These are phyloP conservation scores for Sylvia borin DNA, from an alignment of 2,797 vertebrate genomes.

Conservation along the genomic window DNA sequence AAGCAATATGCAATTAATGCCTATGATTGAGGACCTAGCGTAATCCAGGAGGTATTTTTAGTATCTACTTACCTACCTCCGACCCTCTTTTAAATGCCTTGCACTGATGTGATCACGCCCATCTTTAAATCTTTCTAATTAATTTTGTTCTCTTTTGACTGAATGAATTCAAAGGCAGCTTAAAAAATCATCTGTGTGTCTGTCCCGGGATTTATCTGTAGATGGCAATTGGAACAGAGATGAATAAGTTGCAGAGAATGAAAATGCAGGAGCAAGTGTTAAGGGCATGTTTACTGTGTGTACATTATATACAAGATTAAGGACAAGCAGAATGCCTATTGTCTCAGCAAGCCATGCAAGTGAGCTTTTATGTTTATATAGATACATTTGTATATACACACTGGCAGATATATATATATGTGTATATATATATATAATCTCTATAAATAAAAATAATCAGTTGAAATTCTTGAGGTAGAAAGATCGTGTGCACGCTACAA, in stretches of 20 bases:
- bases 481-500: not conserved
- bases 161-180: constrained; percentile 46
- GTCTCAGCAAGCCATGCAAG: constrained; percentile 19
- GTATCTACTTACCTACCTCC: constrained; percentile 28
- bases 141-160: constrained; percentile 40
- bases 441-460: not conserved
- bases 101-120: not conserved
- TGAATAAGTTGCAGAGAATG: constrained; percentile 2
- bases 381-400: not conserved
- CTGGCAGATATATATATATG: not conserved
- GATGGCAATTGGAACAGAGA: constrained; percentile 12
- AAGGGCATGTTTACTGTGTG: not conserved
- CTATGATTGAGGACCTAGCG: not conserved
- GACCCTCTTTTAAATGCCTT: not conserved
- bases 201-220: constrained; percentile 29
- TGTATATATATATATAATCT: not conserved
- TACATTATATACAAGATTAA: not conserved
- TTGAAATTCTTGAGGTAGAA: constrained; percentile 1
- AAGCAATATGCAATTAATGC: constrained; percentile 10
- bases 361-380: not conserved
- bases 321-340: not conserved
- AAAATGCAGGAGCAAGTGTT: constrained; percentile 29
- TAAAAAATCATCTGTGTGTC: constrained; percentile 16
- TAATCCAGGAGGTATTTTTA: constrained; percentile 46
- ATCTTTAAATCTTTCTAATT: constrained; percentile 55